Conservation (phyloP, 2,888 invertebrate genomes). For the Adelognathus sp. region DNA sequence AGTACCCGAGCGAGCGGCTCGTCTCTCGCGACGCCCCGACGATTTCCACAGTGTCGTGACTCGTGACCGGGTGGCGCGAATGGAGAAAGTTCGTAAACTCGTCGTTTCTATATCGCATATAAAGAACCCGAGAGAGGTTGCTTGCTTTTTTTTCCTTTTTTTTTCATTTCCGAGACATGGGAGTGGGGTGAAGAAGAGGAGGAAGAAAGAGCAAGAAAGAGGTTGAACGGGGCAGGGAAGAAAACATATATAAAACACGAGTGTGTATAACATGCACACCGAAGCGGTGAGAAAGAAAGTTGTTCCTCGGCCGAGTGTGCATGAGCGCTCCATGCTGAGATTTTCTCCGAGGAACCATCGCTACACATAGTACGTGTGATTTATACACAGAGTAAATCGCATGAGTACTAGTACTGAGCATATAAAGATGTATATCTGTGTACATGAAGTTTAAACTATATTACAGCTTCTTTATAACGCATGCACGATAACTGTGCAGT, state of each 20-base stretch:
- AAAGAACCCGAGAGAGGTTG: conserved; percentile 18
- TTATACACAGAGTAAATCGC: not conserved
- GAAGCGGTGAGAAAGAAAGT: conserved; percentile 61
- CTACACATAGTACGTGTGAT: conserved; percentile 9
- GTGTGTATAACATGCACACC: not conserved
- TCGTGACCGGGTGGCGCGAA: conserved; percentile 61
- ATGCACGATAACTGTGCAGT: not conserved
- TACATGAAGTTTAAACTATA: conserved; percentile 8
- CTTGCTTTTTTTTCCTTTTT: no score
- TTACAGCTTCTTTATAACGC: not conserved
- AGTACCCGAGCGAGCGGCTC: not conserved
- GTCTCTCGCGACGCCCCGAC: conserved; percentile 8
- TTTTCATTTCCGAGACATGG: not conserved
- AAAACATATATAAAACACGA: conserved; percentile 1
- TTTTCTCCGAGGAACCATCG: conserved; percentile 56
- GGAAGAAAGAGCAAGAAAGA: conserved; percentile 31
- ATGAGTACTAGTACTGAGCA: conserved; percentile 5
- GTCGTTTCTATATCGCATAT: conserved; percentile 59
- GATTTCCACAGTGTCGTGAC: conserved; percentile 63
- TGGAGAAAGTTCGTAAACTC: conserved; percentile 71
- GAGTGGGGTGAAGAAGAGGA: not conserved
- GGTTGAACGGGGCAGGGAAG: not conserved
- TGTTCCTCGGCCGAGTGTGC: conserved; percentile 58
- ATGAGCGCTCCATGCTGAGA: conserved; percentile 29
- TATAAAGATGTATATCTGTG: conserved; percentile 19